Conservation (phyloP, 1,140 invertebrate genomes). For the Sitodiplosis mosellana region DNA sequence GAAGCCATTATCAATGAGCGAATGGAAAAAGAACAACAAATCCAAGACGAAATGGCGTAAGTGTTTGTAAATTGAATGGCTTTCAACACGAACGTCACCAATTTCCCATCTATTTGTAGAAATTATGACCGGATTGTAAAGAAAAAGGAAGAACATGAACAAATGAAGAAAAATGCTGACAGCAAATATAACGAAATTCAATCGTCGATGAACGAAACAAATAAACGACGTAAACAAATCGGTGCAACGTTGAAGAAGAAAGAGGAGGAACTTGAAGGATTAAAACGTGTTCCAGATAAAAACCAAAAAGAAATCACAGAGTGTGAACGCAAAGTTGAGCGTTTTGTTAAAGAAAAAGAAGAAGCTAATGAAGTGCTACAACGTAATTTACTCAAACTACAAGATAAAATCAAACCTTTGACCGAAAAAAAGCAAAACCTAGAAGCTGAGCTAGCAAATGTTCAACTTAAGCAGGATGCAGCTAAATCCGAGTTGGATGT, state of each 20-base stretch:
- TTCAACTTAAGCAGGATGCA: constrained; percentile 53
- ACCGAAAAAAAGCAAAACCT: constrained; percentile 45
- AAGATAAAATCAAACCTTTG: constrained; percentile 35
- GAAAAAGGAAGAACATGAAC: constrained; percentile 36
- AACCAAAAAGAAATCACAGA: constrained; percentile 52
- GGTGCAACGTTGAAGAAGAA: constrained; percentile 41
- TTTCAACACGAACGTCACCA: background rate
- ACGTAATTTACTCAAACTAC: constrained; percentile 32
- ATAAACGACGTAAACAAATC: constrained; percentile 42
- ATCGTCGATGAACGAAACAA: constrained; percentile 37
- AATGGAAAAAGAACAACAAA: constrained; percentile 31
- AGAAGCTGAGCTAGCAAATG: constrained; percentile 42
- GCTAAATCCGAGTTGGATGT: constrained; percentile 55
- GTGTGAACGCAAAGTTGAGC: constrained; percentile 36
- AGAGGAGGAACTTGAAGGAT: constrained; percentile 39
- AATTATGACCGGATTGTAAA: constrained; percentile 34
- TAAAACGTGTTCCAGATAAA: constrained; percentile 43
- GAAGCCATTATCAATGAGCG: constrained; percentile 33
- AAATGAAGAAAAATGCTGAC: constrained; percentile 29
- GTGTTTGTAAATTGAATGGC: constrained; percentile 10
- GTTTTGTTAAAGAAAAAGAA: constrained; percentile 29
- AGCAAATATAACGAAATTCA: constrained; percentile 39
- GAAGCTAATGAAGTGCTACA: constrained; percentile 38
- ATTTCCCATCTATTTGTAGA: constrained; percentile 14
- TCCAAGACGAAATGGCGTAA: constrained; percentile 34